Percentiles rank a stretch among this genome's conserved stretches.
Conservation (phyloP, 2,888 invertebrate species). For the Mythimna loreyi region DNA sequence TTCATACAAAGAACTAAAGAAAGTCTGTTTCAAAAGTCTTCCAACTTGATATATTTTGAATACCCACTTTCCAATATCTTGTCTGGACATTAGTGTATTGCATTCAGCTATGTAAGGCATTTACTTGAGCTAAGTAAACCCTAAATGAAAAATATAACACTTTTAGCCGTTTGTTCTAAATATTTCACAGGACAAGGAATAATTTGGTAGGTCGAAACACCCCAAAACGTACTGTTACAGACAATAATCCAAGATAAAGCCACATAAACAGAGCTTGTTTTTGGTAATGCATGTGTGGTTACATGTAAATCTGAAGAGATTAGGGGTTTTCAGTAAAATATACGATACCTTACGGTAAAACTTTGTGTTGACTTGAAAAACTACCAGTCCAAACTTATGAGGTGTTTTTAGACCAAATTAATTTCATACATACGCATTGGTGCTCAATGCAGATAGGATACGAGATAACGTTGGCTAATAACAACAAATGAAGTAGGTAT, state of each 20-base stretch:
- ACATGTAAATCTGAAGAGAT: background rate
- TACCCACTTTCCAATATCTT: constrained; percentile 68
- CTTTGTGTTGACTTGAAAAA: constrained; percentile 54
- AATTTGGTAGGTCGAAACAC: constrained; percentile 31
- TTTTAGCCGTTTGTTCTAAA: constrained; percentile 23
- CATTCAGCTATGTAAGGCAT: constrained; percentile 70
- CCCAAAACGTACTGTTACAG: constrained; percentile 13
- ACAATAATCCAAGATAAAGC: constrained; percentile 6
- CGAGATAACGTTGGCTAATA: constrained; percentile 71
- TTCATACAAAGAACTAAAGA: constrained; percentile 71
- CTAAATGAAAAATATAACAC: constrained; percentile 65
- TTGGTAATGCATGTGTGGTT: background rate
- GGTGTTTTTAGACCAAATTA: constrained; percentile 55
- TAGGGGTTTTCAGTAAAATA: constrained; percentile 43
- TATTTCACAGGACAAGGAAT: constrained; percentile 13
- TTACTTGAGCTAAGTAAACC: constrained; percentile 70
- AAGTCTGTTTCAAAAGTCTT: constrained; percentile 68
- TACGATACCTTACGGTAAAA: constrained; percentile 62
- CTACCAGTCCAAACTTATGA: constrained; percentile 51
- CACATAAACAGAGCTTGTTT: constrained; percentile 7
- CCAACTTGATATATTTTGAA: constrained; percentile 70
- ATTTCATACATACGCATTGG: constrained; percentile 53
- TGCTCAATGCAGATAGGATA: constrained; percentile 58
- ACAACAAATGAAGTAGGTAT: constrained; percentile 71
- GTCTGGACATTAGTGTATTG: constrained; percentile 73